Percentiles rank a stretch among this genome's conserved stretches.
Conservation (phyloP, 2,797 vertebrate species). For the Lerista edwardsae region DNA sequence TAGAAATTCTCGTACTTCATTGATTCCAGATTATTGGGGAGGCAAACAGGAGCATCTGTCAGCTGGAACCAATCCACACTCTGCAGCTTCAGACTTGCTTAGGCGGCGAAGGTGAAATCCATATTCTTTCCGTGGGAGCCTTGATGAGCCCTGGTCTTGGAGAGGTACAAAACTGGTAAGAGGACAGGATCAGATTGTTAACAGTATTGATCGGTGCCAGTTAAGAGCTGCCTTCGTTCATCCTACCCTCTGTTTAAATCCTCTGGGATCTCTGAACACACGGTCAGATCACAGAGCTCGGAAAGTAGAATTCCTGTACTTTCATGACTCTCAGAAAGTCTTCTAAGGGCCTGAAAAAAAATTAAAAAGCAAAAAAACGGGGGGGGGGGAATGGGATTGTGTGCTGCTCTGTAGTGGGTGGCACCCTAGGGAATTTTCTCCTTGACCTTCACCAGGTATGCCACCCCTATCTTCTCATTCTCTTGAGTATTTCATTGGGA, state of each 20-base stretch:
- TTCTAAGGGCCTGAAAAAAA: no score
- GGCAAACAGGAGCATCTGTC: slow-evolving; percentile 5
- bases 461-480: no score
- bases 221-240: slow-evolving; percentile 11
- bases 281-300: neutral
- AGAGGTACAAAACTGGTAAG: slow-evolving; percentile 31
- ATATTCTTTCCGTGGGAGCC: neutral
- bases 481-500: slow-evolving; percentile 30
- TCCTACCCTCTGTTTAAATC: slow-evolving; percentile 11
- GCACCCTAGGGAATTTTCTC: no score
- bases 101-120: slow-evolving; percentile 13
- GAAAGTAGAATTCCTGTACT: slow-evolving; percentile 15
- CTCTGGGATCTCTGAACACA: slow-evolving; percentile 10
- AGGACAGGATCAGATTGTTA: slow-evolving; percentile 18
- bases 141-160: neutral
- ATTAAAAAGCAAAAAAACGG: no score
- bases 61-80: neutral
- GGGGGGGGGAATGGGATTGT: no score
- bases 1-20: slow-evolving; percentile 43
- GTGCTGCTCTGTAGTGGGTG: no score
- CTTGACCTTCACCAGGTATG: no score
- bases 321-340: no score
- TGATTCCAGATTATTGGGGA: slow-evolving; percentile 10
- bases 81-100: neutral
- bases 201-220: slow-evolving; percentile 37